Evolutionary conservation across 2,113 vertebrate genomes (phyloP), one percentile per base, ranked within the genome.

Genomic region (Cinclus mexicanus): DNA sequence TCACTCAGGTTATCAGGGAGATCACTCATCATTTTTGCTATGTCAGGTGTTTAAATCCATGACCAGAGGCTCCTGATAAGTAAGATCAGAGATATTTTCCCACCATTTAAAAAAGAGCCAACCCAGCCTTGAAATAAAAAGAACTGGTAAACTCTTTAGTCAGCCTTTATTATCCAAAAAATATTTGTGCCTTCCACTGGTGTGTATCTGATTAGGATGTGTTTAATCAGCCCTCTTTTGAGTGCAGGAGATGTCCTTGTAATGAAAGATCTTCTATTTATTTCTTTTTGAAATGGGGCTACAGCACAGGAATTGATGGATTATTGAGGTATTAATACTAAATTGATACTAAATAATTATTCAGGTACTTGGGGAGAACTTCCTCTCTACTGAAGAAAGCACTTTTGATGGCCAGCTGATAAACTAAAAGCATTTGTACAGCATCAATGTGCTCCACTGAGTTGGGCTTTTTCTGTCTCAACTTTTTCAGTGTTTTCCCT

Each of bases 161-260:
- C 22, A 47, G 25, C 19, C 13, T 75, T 75, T 42, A 14, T 85
- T 52, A 49, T 5, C 29, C 59, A 25, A 9, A 7, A 47, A 21
- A 39, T 23, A 2, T 11, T 37, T 65, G 5, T 33, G 3, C 2
- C 0, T 26, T 39, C 9, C 11, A 4, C 7, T 37, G 50, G 12
- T 50, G 31, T 25, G 29, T 13, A 1, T 47, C 15, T 37, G 3
- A n/a, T 2, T 22, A n/a, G 4, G 20, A 6, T 26, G 39, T 55
- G 14, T 65, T 89, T 84, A 24, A 57, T 47, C 42, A 49, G 26
- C 59, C 21, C 20, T 69, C 10, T 44, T 6, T 3, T 25, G 39
- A 56, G 41, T 31, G 37, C 42, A 39, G 35, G 35, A 56, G 11
- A 22, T n/a, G 31, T 14, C 47, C 19, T 69, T 77, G 49, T 25